Conservation (phyloP, 2,113 vertebrate genomes). For the Gobio gobio region DNA sequence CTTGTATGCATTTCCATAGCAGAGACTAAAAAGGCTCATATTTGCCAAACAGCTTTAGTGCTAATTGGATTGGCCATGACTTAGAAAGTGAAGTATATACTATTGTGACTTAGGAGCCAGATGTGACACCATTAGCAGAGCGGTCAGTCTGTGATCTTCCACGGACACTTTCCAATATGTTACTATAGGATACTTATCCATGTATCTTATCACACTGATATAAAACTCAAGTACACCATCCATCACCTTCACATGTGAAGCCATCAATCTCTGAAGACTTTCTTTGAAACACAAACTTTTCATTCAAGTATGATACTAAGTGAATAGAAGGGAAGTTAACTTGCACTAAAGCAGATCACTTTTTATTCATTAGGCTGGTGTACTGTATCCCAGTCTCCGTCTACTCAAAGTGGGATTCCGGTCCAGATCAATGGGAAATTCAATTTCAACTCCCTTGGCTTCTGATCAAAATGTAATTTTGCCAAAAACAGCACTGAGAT, state of each 20-base stretch:
- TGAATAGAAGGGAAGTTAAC: neutral
- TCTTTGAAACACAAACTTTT: neutral
- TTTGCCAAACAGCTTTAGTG: neutral
- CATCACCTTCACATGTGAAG: neutral
- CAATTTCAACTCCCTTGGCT: constrained; percentile 39
- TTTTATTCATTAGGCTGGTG: constrained; percentile 43
- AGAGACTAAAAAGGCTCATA: constrained; percentile 1
- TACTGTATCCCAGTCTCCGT: neutral
- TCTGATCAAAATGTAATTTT: constrained; percentile 5
- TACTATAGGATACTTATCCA: neutral
- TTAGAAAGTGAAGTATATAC: neutral
- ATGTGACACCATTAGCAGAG: neutral
- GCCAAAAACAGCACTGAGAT: constrained; percentile 19
- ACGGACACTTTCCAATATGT: neutral
- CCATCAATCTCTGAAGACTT: neutral
- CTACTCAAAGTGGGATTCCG: constrained; percentile 22
- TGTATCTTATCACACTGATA: too few species aligned
- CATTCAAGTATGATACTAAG: constrained; percentile 5
- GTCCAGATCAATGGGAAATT: constrained; percentile 53
- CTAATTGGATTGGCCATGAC: neutral
- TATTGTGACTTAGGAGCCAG: neutral
- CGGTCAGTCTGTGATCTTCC: neutral
- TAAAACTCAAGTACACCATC: neutral
- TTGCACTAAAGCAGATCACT: constrained; percentile 9
- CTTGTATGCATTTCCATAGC: neutral